These are phyloP conservation scores for Drosophila tripunctata DNA, from an alignment of 2,888 invertebrate species.

Conservation along the genomic window DNA sequence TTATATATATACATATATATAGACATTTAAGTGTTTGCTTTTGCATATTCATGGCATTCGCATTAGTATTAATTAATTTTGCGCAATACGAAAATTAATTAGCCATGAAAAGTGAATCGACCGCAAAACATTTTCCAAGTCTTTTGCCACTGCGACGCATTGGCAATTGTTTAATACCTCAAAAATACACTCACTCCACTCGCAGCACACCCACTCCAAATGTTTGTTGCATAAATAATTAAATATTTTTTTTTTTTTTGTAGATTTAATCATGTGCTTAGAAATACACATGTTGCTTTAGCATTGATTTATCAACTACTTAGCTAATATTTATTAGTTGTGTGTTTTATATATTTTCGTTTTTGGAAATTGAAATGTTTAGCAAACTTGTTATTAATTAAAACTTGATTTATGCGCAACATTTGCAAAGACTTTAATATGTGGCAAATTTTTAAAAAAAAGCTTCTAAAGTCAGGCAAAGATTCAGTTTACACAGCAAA, in stretches of 20 bases:
- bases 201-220: constrained; percentile 1
- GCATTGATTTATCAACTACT: constrained; percentile 61
- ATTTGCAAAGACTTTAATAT: background rate
- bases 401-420: constrained; percentile 5
- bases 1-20: constrained; percentile 24
- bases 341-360: background rate
- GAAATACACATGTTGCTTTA: constrained; percentile 57
- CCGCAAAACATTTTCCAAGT: constrained; percentile 66
- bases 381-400: constrained; percentile 24
- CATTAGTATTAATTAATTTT: constrained; percentile 73
- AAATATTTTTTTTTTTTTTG: background rate
- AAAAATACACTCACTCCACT: constrained; percentile 11
- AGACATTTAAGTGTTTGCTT: constrained; percentile 51
- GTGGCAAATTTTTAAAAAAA: no score
- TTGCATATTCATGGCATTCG: constrained; percentile 74
- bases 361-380: background rate
- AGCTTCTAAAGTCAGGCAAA: no score
- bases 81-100: constrained; percentile 77
- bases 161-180: constrained; percentile 51
- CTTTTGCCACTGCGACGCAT: constrained; percentile 40
- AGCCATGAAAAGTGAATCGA: constrained; percentile 78
- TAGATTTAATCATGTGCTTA: constrained; percentile 36
- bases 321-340: constrained; percentile 4
- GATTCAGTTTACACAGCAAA: no score
- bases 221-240: constrained; percentile 32